Percentiles rank a stretch among this genome's conserved stretches.
Evolutionary conservation across 2,113 vertebrate genomes (phyloP).

Genomic region (Porphyrio hochstetteri): DNA sequence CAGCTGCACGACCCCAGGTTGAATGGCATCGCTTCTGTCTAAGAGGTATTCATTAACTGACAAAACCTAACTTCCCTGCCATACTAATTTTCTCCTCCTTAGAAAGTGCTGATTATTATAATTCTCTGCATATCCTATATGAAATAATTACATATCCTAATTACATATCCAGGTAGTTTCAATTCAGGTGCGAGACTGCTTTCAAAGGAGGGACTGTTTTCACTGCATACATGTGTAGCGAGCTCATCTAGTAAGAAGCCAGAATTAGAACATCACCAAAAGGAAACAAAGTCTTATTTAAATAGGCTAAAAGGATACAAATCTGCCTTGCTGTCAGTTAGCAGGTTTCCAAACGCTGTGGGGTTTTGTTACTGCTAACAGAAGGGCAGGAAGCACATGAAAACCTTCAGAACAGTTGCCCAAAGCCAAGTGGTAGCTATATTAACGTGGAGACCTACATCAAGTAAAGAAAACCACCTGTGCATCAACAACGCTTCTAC

Average conservation of each 20-base stretch:
- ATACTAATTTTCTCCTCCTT: background rate
- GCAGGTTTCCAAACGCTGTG: background rate
- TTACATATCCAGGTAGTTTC: background rate
- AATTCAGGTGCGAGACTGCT: background rate
- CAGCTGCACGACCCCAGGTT: background rate
- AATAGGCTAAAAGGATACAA: background rate
- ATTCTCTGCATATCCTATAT: background rate
- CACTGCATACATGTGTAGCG: background rate
- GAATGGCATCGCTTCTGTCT: background rate
- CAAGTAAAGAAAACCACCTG: conserved; percentile 31
- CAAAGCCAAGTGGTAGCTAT: background rate
- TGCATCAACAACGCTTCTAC: background rate
- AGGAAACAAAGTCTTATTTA: background rate
- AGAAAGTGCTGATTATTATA: background rate
- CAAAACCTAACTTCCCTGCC: background rate
- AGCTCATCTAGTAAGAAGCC: background rate
- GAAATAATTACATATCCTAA: conserved; percentile 27
- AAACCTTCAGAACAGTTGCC: background rate
- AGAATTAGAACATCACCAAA: background rate
- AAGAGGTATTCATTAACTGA: background rate
- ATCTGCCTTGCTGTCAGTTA: background rate
- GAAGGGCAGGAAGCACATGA: background rate
- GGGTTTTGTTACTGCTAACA: background rate
- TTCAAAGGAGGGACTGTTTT: background rate
- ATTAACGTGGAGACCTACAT: background rate